These are phyloP conservation scores for Eublepharis macularius DNA, from an alignment of 2,113 vertebrate species.

Conservation along the genomic window DNA sequence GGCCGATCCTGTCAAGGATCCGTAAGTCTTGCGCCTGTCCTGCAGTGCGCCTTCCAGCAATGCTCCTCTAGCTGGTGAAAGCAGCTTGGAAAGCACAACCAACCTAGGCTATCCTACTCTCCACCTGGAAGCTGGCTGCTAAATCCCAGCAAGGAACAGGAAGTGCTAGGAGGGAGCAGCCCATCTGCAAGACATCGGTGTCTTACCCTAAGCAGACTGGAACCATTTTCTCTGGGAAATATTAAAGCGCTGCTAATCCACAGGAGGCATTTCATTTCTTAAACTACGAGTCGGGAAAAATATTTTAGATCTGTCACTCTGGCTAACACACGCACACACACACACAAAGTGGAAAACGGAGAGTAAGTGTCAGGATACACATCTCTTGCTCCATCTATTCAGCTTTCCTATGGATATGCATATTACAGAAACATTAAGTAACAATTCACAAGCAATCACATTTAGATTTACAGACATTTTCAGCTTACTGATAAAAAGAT, in stretches of 20 bases:
- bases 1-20: background rate
- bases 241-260: slow-evolving; percentile 54
- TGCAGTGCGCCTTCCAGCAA: background rate
- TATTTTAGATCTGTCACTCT: slow-evolving; percentile 60
- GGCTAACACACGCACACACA: slow-evolving; percentile 6
- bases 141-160: background rate
- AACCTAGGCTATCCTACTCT: background rate
- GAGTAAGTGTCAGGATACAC: slow-evolving; percentile 51
- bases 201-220: slow-evolving; percentile 10
- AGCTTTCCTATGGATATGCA: slow-evolving; percentile 80
- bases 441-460: slow-evolving; percentile 83
- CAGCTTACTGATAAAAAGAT: slow-evolving; percentile 83
- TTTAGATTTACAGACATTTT: slow-evolving; percentile 82
- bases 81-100: background rate
- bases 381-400: slow-evolving; percentile 55
- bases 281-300: slow-evolving; percentile 49
- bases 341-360: slow-evolving; percentile 60
- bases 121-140: too few species aligned
- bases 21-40: background rate
- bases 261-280: slow-evolving; percentile 69
- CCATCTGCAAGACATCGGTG: background rate
- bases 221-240: slow-evolving; percentile 38
- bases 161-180: background rate
- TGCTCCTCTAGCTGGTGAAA: background rate
- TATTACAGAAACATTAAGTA: slow-evolving; percentile 83